Base-by-base conservation (phyloP, 2,797 vertebrate genomes). In the Molossus alvarezi region DNA sequence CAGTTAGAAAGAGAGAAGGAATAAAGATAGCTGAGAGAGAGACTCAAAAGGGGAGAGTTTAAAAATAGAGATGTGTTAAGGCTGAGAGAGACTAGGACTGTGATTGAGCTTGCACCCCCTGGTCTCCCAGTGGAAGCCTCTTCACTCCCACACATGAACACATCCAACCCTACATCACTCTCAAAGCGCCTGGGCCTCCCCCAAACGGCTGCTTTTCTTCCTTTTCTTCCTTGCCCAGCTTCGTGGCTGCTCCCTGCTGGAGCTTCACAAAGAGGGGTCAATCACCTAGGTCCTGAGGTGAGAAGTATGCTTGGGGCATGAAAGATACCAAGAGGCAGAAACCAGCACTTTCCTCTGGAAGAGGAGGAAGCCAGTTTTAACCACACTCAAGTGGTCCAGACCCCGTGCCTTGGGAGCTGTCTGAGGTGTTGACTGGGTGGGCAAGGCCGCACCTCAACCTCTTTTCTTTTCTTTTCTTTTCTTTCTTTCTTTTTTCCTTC, bases 181-280 rank as follows among this genome's bases (percentile, higher is more conserved):
- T 60, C 37, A 64, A 45, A 95, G 33, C 6, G 0, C 81, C 67
- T 6, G 69, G 84, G 48, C 45, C 83, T 77, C 83, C 67, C 55
- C 90, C 12, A 11, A 48, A 37, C 1, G 17, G 51, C 41, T n/a
- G 85, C 81, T 64, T 83, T 55, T 33, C 89, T 62, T 79, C 62
- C 81, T 64, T 83, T 55, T 33, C 89, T 62, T 79, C 62, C 69
- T 20, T 1, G 9, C 72, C 77, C 76, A 53, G 87, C 71, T 81
- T 81, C 5, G 7, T 1, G 17, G 37, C 58, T 77, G 57, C 65
- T 90, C 81, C 90, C 85, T 23, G 6, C 62, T 75, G 9, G 21
- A 64, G 64, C 64, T 45, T 29, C 95, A 93, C 91, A 93, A 73
- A 91, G 88, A 79, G 51, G 67, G 4, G 1, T 6, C n/a, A 53